Evolutionary conservation across 2,797 vertebrate genomes (phyloP).

Genomic region (Enoplosus armatus): DNA sequence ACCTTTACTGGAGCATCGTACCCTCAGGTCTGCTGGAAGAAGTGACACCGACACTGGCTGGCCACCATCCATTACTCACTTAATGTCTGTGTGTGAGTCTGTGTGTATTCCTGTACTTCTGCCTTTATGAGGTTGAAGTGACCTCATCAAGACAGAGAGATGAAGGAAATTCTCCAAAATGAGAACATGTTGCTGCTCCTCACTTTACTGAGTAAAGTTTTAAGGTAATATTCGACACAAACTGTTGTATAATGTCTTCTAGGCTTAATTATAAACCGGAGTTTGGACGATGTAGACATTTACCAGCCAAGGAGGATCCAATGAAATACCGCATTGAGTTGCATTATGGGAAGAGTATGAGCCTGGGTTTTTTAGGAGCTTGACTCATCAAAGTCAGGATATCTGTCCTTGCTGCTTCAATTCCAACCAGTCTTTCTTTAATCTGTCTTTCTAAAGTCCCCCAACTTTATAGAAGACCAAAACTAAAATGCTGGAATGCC

Average conservation of each 20-base stretch:
- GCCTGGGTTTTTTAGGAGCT: neutral
- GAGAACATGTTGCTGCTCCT: neutral
- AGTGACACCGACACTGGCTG: conserved; percentile 41
- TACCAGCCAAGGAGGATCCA: neutral
- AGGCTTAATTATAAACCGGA: neutral
- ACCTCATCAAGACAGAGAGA: conserved; percentile 32
- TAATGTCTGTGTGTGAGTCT: conserved; percentile 19
- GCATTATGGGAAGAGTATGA: neutral
- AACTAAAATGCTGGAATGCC: neutral
- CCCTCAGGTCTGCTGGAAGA: conserved; percentile 41
- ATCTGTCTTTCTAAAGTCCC: neutral
- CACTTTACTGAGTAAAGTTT: neutral
- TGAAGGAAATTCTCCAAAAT: conserved; percentile 5
- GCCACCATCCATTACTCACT: conserved; percentile 37
- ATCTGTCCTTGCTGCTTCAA: neutral
- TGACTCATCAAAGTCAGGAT: neutral
- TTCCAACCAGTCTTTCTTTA: neutral
- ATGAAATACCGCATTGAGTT: neutral
- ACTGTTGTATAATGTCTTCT: neutral
- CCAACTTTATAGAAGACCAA: neutral
- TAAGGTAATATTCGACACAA: too few relatives aligned
- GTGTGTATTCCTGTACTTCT: conserved; percentile 8
- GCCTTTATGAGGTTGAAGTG: conserved; percentile 36
- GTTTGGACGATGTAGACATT: neutral
- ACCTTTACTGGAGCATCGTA: conserved; percentile 41